Conservation (phyloP, 2,797 vertebrate genomes). For the Rhabdophis nuchalis region DNA sequence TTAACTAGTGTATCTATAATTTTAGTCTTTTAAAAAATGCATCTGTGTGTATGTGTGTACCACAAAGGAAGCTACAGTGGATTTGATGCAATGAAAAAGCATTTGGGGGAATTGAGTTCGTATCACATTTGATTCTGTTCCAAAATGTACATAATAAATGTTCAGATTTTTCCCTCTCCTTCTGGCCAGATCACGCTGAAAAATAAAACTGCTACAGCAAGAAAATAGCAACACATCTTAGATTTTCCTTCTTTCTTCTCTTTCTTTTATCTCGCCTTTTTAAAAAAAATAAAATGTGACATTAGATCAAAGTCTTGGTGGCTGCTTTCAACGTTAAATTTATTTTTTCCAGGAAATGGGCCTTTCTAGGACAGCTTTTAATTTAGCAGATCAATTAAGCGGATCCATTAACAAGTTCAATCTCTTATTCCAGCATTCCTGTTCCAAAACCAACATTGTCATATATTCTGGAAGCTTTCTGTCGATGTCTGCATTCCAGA, state of each 20-base stretch:
- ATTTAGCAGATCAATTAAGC: constrained; percentile 40
- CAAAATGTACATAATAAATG: neutral
- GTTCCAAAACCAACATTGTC: constrained; percentile 3
- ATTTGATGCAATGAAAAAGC: neutral
- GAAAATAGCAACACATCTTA: neutral
- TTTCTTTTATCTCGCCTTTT: neutral
- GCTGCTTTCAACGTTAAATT: neutral
- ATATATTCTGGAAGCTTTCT: constrained; percentile 11
- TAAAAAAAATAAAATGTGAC: constrained; percentile 13
- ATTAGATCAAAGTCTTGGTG: neutral
- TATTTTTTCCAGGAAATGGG: constrained; percentile 1
- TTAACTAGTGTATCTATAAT: neutral
- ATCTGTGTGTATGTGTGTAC: neutral
- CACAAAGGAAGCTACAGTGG: neutral
- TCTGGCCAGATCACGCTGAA: neutral
- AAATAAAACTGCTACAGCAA: neutral
- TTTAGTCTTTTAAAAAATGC: neutral
- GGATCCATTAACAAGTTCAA: constrained; percentile 37
- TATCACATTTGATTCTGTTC: neutral
- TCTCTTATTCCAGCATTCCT: constrained; percentile 20
- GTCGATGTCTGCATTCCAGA: neutral
- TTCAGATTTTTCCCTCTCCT: neutral
- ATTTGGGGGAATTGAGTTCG: neutral
- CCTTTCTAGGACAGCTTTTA: constrained; percentile 37
- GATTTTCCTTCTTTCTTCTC: neutral